phyloP scores from a whole-genome alignment of 2,888 invertebrate genomes.

The Tenodera sinensis region DNA sequence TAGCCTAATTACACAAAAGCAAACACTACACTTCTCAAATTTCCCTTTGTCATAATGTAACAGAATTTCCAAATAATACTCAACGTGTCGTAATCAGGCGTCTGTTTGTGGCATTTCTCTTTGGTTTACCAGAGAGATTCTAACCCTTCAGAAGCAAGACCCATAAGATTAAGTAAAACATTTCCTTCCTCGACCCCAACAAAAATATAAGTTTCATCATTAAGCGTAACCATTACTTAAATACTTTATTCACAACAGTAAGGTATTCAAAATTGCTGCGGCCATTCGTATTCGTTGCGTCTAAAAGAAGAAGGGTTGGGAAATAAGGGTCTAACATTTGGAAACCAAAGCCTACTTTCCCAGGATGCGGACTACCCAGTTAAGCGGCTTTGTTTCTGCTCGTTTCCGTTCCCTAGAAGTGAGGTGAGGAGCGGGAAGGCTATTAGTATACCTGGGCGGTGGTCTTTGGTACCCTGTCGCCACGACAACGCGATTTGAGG shows the following conservation, averaged over 20 bases:
- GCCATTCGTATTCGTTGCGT: background rate
- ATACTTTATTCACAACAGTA: background rate
- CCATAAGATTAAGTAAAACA: background rate
- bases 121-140: background rate
- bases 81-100: background rate
- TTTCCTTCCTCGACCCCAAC: background rate
- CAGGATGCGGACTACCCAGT: background rate
- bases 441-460: slow-evolving; percentile 14
- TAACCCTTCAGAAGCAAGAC: background rate
- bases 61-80: background rate
- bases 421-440: slow-evolving; percentile 7
- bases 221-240: background rate
- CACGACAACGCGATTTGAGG: slow-evolving; percentile 22
- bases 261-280: background rate
- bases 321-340: background rate
- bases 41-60: background rate
- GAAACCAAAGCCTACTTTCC: background rate
- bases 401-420: background rate
- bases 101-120: background rate
- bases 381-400: slow-evolving; percentile 15
- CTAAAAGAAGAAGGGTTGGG: background rate
- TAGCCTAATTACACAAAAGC: too few relatives aligned
- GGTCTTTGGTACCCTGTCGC: slow-evolving; percentile 10
- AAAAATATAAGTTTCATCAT: background rate
- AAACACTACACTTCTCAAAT: too few relatives aligned